Conservation (phyloP, 30 jellyfish, hydroid and myxozoan species). For the Haliclystus octoradiatus region DNA sequence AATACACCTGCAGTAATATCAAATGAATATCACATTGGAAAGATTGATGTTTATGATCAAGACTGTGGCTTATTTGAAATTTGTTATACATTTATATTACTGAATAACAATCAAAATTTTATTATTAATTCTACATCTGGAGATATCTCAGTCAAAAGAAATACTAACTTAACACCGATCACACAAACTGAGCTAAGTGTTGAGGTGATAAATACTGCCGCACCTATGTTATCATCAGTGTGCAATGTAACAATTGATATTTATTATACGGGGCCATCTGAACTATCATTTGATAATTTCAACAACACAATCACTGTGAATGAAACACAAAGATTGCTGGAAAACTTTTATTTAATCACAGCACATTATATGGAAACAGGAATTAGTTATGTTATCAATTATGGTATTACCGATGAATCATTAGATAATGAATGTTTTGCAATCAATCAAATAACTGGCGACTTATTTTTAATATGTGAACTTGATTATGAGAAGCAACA, state of each 20-base stretch:
- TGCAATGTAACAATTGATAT: background rate
- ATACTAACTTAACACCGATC: too few species aligned
- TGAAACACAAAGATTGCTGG: background rate
- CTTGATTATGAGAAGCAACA: background rate
- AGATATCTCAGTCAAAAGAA: background rate
- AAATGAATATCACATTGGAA: too few species aligned
- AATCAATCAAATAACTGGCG: background rate
- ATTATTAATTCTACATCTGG: slow-evolving; percentile 1
- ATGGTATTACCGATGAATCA: background rate
- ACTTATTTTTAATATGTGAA: background rate
- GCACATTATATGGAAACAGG: too few species aligned
- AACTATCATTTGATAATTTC: too few species aligned
- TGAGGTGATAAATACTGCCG: background rate
- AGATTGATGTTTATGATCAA: too few species aligned
- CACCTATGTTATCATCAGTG: background rate
- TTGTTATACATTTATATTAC: too few species aligned
- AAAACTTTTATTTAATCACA: background rate
- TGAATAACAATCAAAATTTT: too few species aligned
- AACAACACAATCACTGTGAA: background rate
- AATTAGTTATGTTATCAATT: background rate
- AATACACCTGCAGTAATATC: too few species aligned
- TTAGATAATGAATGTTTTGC: background rate
- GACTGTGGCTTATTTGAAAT: too few species aligned
- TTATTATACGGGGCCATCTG: too few species aligned
- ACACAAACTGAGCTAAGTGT: too few species aligned